Evolutionary conservation across 1,140 invertebrate genomes (phyloP), one percentile per base, ranked within the genome.

Genomic region (Drosophila aff.): DNA sequence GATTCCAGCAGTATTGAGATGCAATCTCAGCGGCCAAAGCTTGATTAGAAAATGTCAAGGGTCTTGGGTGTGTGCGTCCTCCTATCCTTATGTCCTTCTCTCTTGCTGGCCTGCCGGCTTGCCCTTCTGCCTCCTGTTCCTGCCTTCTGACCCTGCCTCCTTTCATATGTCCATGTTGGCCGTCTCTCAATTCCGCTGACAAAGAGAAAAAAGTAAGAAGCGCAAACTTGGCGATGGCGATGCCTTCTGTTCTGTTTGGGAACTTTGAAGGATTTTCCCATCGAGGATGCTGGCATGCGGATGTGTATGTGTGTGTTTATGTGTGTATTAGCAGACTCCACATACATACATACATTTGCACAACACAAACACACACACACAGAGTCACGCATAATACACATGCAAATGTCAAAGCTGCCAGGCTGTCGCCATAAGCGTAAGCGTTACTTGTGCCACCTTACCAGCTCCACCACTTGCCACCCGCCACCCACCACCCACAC

Each of bases 331-430:
- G 52, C 69, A 57, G 36, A 66, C 63, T 73, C 67, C 44, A 31
- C 31, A 16, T 21, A 26, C 46, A 50, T 26, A 33, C 13, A 11
- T 18, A 43, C n/a, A 43, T 43, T 50, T 50, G n/a, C 49, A 33
- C n/a, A 16, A 16, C 52, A 55, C 43, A 46, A 18, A 43, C 10
- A 44, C n/a, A 69, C 49, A 60, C 18, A 69, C 49, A 60, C 18
- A 50, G 61, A 50, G 47, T 43, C 47, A 69, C 52, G 60, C 73
- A 64, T 74, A 64, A 52, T 76, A 76, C 71, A 76, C 74, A 76
- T 76, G 73, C 50, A 76, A 76, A 76, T 76, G 74, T 76, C 74
- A 76, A 76, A 76, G 74, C 73, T 76, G 53, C 55, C 55, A 66
- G 73, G 47, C 74, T 74, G 74, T 67, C 74, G 73, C 63, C 73